These are phyloP conservation scores for Diorhabda sublineata DNA, from an alignment of 1,140 invertebrate genomes.

Conservation along the genomic window DNA sequence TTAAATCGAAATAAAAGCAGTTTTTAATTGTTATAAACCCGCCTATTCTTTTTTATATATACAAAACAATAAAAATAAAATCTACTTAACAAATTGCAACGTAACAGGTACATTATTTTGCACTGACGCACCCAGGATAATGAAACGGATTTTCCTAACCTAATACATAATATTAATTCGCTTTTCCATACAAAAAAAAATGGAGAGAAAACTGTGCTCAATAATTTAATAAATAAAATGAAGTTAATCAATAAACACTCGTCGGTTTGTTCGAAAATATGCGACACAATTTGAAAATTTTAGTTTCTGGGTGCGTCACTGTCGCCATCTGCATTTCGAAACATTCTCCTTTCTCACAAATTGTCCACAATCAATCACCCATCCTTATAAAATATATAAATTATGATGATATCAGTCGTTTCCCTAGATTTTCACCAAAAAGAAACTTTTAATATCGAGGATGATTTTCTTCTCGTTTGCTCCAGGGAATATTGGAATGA, in stretches of 20 bases:
- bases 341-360: slow-evolving; percentile 10
- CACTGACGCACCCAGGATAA: background rate
- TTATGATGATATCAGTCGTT: slow-evolving; percentile 19
- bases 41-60: slow-evolving; percentile 29
- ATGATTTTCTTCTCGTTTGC: background rate
- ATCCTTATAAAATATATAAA: slow-evolving; percentile 10
- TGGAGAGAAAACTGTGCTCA: no score
- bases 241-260: no score
- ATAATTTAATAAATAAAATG: no score
- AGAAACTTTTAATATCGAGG: background rate
- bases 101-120: slow-evolving; percentile 40
- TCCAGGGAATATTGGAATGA: slow-evolving; percentile 30
- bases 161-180: no score
- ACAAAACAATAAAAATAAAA: slow-evolving; percentile 44
- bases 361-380: background rate
- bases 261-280: no score
- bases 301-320: background rate
- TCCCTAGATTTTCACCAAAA: slow-evolving; percentile 14
- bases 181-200: no score
- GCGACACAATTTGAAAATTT: background rate
- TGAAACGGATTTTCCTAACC: no score
- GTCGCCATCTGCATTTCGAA: background rate
- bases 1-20: background rate
- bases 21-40: slow-evolving; percentile 30
- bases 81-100: slow-evolving; percentile 45